Conservation (phyloP, 2,888 invertebrate species). For the Pristionchus maxplancki region DNA sequence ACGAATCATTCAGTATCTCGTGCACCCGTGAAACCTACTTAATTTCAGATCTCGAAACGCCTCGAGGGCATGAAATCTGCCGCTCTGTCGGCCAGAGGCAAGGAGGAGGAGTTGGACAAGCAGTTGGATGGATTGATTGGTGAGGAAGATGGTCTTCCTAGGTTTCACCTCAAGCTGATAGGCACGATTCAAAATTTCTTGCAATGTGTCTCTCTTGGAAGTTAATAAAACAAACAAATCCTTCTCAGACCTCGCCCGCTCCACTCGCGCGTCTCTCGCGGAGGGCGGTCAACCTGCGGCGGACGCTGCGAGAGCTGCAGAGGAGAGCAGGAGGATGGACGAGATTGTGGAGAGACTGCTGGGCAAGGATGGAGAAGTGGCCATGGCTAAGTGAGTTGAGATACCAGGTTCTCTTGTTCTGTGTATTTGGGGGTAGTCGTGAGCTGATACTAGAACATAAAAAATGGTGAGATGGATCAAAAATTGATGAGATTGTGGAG, state of each 20-base stretch:
- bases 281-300: slow-evolving; percentile 10
- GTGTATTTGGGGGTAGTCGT: too few species aligned
- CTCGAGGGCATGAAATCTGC: slow-evolving; percentile 64
- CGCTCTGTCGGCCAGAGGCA: slow-evolving; percentile 58
- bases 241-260: not conserved
- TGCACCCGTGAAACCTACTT: not conserved
- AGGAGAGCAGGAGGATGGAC: slow-evolving; percentile 74
- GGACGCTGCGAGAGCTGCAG: not conserved
- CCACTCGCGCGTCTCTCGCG: not conserved
- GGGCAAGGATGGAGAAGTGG: slow-evolving; percentile 93
- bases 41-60: slow-evolving; percentile 57
- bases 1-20: not conserved
- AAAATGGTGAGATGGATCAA: too few species aligned
- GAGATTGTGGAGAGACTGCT: slow-evolving; percentile 91
- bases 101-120: slow-evolving; percentile 61
- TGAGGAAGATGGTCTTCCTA: not conserved
- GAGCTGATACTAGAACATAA: too few species aligned
- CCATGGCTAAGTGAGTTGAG: slow-evolving; percentile 78
- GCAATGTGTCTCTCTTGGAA: too few species aligned
- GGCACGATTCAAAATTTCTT: too few species aligned
- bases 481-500: slow-evolving; percentile 85
- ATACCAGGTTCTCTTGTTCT: too few species aligned
- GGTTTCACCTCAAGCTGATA: too few species aligned
- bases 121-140: slow-evolving; percentile 60
- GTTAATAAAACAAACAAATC: too few species aligned